Evolutionary conservation across 2,113 vertebrate species (phyloP).

Genomic region (Apteryx owenii): DNA sequence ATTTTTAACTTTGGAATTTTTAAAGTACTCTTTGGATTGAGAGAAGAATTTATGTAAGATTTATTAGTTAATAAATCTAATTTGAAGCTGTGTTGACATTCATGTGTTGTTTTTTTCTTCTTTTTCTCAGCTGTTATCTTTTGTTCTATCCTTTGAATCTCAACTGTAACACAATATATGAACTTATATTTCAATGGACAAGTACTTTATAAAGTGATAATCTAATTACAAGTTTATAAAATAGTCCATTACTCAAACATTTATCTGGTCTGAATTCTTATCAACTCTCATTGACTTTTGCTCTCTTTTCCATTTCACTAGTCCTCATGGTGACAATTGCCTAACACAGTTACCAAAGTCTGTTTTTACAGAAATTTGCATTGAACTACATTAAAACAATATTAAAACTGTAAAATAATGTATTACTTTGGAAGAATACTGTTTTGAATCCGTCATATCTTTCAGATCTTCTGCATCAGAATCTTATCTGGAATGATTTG

Average conservation of each 20-base stretch:
- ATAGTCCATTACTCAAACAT: not conserved
- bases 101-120: not conserved
- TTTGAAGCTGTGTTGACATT: not conserved
- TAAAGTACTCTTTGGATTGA: not conserved
- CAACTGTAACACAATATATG: not conserved
- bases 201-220: not conserved
- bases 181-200: not conserved
- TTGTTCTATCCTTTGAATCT: not conserved
- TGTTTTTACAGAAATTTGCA: not conserved
- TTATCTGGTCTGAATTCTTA: not conserved
- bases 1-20: not conserved
- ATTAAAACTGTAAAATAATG: not conserved
- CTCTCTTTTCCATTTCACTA: not conserved
- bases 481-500: not conserved
- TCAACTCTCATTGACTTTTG: not conserved
- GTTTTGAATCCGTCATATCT: not conserved
- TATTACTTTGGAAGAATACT: not conserved
- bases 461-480: not conserved
- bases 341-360: not conserved
- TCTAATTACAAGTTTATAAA: not conserved
- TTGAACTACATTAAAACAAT: not conserved
- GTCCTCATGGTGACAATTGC: not conserved
- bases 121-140: not conserved
- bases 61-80: not conserved
- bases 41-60: not conserved